Evolutionary conservation across 1,140 invertebrate species (phyloP), one percentile per base, ranked within the genome.

Genomic region (Eueides isabella): DNA sequence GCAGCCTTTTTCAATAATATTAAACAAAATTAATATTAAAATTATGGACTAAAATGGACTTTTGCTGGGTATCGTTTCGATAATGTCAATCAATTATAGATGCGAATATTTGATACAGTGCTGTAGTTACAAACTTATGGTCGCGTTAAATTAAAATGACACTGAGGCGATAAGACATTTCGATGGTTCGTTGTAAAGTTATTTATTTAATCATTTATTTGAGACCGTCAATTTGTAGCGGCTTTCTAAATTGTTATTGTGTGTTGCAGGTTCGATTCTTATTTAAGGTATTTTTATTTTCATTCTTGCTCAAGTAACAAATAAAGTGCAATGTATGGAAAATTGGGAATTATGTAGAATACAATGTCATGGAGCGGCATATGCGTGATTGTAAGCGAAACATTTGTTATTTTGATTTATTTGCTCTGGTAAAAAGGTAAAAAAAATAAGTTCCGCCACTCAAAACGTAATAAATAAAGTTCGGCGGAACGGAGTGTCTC

Each of bases 51-150:
- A 55, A 55, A 55, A 23, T 55, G 9, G 9, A 55, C 48, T 11
- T 38, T 38, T 14, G 14, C 16, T 16, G 9, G 19, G 48, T 55
- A n/a, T 44, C 48, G 9, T 55, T 5, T 11, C 9, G 48, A 55
- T 55, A 55, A 2, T 55, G 48, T 55, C 48, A 55, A 23, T 55
- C 48, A 19, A 55, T 55, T 55, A 55, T 55, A 55, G 48, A 55
- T 55, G 23, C 48, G 23, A 55, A 55, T 19, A 55, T 38, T 55
- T 55, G 48, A 55, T 55, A 55, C 23, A 26, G 19, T 23, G 3
- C 23, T 55, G 48, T 55, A 9, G 48, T 23, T 55, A n/a, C 16
- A 9, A 55, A 55, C 48, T 55, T 55, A 3, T 12, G 19, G 9
- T 23, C 48, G 48, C 19, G 48, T 26, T 55, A 26, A 11, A 55